Evolutionary conservation across 1,140 invertebrate species (phyloP), one percentile per base, ranked within the genome.

Genomic region (Lepidurus packardi): DNA sequence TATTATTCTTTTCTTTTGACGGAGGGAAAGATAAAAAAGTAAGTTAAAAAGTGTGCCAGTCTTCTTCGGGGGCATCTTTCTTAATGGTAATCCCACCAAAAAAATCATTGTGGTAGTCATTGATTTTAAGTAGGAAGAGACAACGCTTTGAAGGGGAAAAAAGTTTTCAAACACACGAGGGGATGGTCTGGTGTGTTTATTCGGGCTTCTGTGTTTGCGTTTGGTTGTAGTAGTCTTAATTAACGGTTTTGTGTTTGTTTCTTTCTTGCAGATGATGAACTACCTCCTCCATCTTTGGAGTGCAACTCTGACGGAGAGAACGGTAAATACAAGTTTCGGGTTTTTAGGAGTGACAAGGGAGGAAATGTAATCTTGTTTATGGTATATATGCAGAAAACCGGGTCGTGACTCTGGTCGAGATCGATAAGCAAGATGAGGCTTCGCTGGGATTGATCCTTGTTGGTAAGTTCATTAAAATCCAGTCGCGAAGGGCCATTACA

Each of bases 381-480:
- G 53, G 53, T 65, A 8, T 65, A 7, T 65, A 21, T 65, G 13
- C 53, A 65, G 53, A 65, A 65, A 65, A 65, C 53, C 53, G 53
- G 53, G 53, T 65, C 16, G 53, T 65, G 53, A 65, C 53, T 65
- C 53, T 65, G 53, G 53, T 65, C 21, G 53, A 65, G 21, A 65
- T 65, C 53, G 53, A 65, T 65, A 65, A 65, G 53, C 53, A 65
- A 65, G 53, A 65, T 65, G 53, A 65, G 53, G 53, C 53, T 65
- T 65, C 53, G 53, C 53, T 65, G 16, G 53, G 53, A 65, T 65
- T 65, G 13, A 65, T 21, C 53, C 53, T 65, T 65, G 53, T 65
- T 65, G 53, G 53, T 65, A 65, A 65, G 53, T 65, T 65, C 53
- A 65, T 65, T 65, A 65, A 65, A 65, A 65, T n/a, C 53, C 53